Base-by-base conservation (phyloP, 2,888 invertebrate species). In the Tillus elongatus region DNA sequence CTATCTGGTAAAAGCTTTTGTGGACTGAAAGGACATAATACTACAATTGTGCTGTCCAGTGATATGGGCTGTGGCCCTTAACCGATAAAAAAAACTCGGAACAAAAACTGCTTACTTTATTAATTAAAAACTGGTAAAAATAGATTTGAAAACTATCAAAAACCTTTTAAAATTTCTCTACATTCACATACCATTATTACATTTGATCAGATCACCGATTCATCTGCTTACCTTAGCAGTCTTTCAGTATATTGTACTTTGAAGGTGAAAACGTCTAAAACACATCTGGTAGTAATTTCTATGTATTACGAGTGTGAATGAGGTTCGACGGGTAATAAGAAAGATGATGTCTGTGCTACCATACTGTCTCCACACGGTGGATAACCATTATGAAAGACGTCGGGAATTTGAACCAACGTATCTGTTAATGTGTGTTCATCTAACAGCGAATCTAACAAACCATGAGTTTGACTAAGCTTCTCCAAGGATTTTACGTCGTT, bases 401-500 rank as follows among this genome's bases (percentile, higher is more conserved):
- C 67, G 2, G 71, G 61, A 49, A 67, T 61, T 67, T 73, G 51
- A 58, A 66, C 62, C 53, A 70, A 37, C 46, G 67, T 64, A 49
- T 68, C 67, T 9, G 64, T 61, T 34, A 69, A 51, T 11, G 60
- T 63, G 56, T 74, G 69, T 58, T 79, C 76, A 52, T 79, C 79
- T 49, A 79, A 53, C 40, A 76, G 69, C 13, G 79, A 77, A 54
- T 80, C 79, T 34, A 74, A 57, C 40, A 74, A 60, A 39, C 73
- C 73, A 42, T 73, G 72, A 3, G 74, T 67, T 48, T 72, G 71
- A 36, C 77, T 77, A 62, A 77, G 67, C 62, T 79, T 78, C 58
- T 81, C 79, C 51, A 81, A 63, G 39, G 78, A 78, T 61, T 79
- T 75, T 12, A 80, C 77, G 56, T 79, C 79, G 57, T 79, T 78